Percentiles rank a stretch among this genome's conserved stretches.
Evolutionary conservation across 2,113 vertebrate genomes (phyloP).

Genomic region (Colinus virginianus): DNA sequence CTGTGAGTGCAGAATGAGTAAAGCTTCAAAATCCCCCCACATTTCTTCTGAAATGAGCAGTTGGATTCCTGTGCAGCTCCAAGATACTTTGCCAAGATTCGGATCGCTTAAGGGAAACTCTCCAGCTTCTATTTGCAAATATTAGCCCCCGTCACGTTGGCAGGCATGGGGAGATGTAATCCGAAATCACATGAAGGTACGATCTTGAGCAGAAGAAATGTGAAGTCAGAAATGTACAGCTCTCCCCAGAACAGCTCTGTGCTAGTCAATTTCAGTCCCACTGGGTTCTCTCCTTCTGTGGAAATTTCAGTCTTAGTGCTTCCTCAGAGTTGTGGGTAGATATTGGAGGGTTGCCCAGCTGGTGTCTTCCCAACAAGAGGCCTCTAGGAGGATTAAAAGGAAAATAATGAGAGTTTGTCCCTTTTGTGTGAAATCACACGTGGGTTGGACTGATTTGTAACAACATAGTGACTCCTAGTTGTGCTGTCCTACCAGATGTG

Average conservation of each 20-base stretch:
- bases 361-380: rapidly evolving
- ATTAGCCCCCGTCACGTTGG: not conserved
- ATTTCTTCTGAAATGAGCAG: not conserved
- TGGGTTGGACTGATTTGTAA: not conserved
- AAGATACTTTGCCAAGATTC: not conserved
- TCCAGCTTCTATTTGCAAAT: constrained; percentile 39
- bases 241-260: not conserved
- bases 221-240: not conserved
- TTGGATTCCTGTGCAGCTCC: not conserved
- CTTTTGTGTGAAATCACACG: not conserved
- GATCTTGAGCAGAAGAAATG: not conserved
- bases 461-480: not conserved
- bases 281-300: not conserved
- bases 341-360: not conserved
- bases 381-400: not conserved
- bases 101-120: constrained; percentile 13
- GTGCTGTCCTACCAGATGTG: not conserved
- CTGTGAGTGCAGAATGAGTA: not conserved
- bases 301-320: not conserved
- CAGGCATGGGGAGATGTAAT: not conserved
- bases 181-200: not conserved
- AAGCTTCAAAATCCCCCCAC: not conserved
- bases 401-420: not conserved
- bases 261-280: not conserved
- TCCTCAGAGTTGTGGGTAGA: not conserved